phyloP scores from a whole-genome alignment of 2,888 invertebrate genomes.

The Autographa gamma region DNA sequence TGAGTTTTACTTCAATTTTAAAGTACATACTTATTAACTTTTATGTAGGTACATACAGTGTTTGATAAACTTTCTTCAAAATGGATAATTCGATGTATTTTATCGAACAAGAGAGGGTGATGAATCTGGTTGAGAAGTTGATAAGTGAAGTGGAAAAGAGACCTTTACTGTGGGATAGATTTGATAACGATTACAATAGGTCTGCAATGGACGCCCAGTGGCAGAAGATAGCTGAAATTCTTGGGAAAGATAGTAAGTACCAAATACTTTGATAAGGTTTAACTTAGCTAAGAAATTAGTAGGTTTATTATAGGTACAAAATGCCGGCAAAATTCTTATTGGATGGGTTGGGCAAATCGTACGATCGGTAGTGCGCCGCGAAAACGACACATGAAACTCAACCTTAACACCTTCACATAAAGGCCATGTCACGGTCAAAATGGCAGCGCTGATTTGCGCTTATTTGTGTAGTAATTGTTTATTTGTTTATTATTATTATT shows the following conservation, averaged over 20 bases:
- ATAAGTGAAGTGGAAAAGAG: conserved; percentile 55
- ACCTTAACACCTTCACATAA: neutral
- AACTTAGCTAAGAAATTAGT: too few relatives aligned
- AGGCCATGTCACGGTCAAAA: neutral
- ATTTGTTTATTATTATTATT: too few relatives aligned
- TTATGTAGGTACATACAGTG: neutral
- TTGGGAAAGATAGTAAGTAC: conserved; percentile 55
- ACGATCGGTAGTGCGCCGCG: too few relatives aligned
- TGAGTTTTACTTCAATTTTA: too few relatives aligned
- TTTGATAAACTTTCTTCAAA: neutral
- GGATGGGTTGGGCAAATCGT: neutral
- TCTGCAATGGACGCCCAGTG: conserved; percentile 48
- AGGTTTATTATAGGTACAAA: too few relatives aligned
- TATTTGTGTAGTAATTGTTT: neutral
- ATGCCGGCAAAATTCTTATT: too few relatives aligned
- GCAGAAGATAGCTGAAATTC: conserved; percentile 33
- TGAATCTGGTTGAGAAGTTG: conserved; percentile 38
- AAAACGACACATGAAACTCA: neutral
- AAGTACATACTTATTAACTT: too few relatives aligned
- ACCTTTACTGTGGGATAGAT: conserved; percentile 59
- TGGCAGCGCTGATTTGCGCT: neutral
- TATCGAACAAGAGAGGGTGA: conserved; percentile 7
- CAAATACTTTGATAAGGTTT: neutral
- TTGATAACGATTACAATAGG: conserved; percentile 46
- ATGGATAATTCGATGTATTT: neutral